Evolutionary conservation across 2,888 invertebrate species (phyloP).

Genomic region (Aelia acuminata): DNA sequence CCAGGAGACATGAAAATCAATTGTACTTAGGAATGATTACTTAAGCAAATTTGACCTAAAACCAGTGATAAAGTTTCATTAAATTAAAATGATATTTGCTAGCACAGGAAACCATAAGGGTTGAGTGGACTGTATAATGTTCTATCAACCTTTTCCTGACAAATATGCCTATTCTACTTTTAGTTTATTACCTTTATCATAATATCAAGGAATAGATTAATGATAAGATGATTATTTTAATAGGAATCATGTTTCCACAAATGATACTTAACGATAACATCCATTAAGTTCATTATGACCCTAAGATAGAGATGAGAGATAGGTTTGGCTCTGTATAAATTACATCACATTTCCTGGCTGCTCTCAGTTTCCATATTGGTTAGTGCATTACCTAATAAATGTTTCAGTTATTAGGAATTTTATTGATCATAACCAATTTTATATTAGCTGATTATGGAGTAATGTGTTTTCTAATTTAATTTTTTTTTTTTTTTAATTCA

Average conservation of each 20-base stretch:
- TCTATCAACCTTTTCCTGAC: background rate
- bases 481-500: no score
- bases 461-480: background rate
- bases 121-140: background rate
- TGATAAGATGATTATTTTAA: background rate
- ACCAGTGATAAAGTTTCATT: no score
- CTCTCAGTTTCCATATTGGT: background rate
- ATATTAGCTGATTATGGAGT: constrained; percentile 20
- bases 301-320: background rate
- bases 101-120: no score
- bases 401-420: constrained; percentile 12
- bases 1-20: no score
- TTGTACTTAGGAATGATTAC: no score
- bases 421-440: constrained; percentile 5
- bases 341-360: background rate
- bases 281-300: background rate
- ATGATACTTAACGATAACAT: background rate
- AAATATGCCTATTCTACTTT: background rate
- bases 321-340: background rate
- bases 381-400: background rate
- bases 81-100: no score
- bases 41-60: no score
- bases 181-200: background rate
- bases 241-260: background rate
- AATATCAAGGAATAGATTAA: background rate